Evolutionary conservation across 2,888 invertebrate genomes (phyloP).

Genomic region (Synanthedon vespiformis): DNA sequence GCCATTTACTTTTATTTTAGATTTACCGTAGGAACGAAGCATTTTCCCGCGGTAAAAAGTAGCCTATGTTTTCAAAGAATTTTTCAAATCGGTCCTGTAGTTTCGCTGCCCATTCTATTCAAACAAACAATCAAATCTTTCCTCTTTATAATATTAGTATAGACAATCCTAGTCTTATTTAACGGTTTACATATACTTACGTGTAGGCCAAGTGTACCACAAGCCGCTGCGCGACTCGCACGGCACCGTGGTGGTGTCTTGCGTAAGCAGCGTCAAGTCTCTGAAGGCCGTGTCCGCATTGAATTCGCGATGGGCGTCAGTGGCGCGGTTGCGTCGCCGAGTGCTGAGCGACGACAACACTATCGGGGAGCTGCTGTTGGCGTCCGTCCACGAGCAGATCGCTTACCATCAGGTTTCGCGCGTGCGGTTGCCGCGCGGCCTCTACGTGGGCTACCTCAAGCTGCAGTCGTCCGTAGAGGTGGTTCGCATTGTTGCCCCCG

Average conservation of each 20-base stretch:
- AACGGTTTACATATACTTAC: neutral
- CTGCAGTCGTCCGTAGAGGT: slow-evolving; percentile 96
- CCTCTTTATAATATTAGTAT: too few species aligned
- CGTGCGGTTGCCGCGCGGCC: slow-evolving; percentile 84
- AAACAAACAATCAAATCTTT: too few species aligned
- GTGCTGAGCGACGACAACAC: slow-evolving; percentile 79
- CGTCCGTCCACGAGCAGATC: slow-evolving; percentile 85
- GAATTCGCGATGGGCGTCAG: slow-evolving; percentile 92
- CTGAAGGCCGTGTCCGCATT: slow-evolving; percentile 89
- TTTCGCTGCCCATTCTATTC: too few species aligned
- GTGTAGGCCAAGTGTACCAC: slow-evolving; percentile 86
- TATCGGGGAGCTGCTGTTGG: slow-evolving; percentile 86
- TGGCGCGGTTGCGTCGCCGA: slow-evolving; percentile 86
- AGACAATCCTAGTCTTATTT: neutral
- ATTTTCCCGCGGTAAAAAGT: too few species aligned
- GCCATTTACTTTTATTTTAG: too few species aligned
- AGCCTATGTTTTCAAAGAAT: too few species aligned
- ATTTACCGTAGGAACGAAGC: too few species aligned
- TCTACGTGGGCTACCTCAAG: slow-evolving; percentile 96
- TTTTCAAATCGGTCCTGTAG: too few species aligned
- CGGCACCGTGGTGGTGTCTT: slow-evolving; percentile 91
- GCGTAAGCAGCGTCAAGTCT: slow-evolving; percentile 81
- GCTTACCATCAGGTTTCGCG: slow-evolving; percentile 80
- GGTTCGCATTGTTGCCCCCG: slow-evolving; percentile 92
- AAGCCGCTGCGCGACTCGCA: slow-evolving; percentile 89